Base-by-base conservation (phyloP, 2,888 invertebrate genomes). In the Mycalesis mineus region DNA sequence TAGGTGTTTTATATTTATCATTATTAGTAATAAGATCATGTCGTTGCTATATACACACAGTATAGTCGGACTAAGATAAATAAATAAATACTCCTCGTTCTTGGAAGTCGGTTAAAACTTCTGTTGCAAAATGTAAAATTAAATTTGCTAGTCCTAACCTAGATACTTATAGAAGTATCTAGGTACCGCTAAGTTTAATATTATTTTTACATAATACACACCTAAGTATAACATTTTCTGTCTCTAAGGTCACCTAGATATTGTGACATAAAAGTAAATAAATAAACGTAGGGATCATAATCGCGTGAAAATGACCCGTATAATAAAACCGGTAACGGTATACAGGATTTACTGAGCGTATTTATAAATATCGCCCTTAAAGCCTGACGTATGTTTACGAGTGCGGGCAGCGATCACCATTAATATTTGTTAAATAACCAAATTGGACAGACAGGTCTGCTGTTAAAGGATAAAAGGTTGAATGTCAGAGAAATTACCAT, bases 311-410 rank as follows among this genome's bases (percentile, higher is more conserved):
- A 7, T 33, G 7, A 72, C 68, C 68, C 67, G 68, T 72, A 72
- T 73, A 57, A 57, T 60, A 71, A 72, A 78, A 71, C 67, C 61
- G 54, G 67, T 58, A 65, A 61, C 61, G 56, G 59, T 65, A 62
- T 59, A 63, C 65, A 70, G 76, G 75, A 75, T 78, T 75, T 74
- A 72, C 69, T 65, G 69, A 66, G 65, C 68, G 70, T 79, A 78
- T 84, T 77, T 81, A 82, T 78, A 75, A 81, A 76, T 76, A 78
- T 72, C 72, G 73, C 58, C 75, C 77, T 78, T 80, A 78, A 79
- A 79, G 75, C 77, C 75, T 79, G 79, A 82, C 75, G 70, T 75
- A 82, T 78, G 78, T 76, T 82, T 80, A 82, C 78, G 75, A 73
- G 71, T 69, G 66, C 67, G 71, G 69, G 67, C 71, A 67, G 71